These are phyloP conservation scores for Cheilosia soror DNA, from an alignment of 2,888 invertebrate genomes.

Conservation along the genomic window DNA sequence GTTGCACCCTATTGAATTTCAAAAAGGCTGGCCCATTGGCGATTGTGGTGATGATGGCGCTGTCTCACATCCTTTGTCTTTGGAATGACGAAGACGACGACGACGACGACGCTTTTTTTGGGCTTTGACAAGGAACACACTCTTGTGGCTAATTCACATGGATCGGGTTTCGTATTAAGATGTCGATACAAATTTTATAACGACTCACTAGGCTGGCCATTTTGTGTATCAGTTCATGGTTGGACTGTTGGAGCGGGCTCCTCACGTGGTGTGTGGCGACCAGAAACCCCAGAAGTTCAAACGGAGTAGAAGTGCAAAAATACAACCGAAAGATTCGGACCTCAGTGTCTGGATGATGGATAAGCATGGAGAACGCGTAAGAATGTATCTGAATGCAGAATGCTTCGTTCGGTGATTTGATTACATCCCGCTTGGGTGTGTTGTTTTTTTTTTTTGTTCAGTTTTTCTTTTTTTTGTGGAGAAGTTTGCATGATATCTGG, in stretches of 20 bases:
- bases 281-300: slow-evolving; percentile 71
- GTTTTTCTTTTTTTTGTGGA: background rate
- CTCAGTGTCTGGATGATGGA: slow-evolving; percentile 65
- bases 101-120: slow-evolving; percentile 9
- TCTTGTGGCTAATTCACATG: slow-evolving; percentile 64
- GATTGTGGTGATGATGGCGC: slow-evolving; percentile 67
- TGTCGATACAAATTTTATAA: slow-evolving; percentile 72
- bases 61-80: slow-evolving; percentile 59
- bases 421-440: slow-evolving; percentile 38
- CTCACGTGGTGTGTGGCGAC: slow-evolving; percentile 64
- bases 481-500: slow-evolving; percentile 60
- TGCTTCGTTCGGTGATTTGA: slow-evolving; percentile 47
- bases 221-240: slow-evolving; percentile 44
- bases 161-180: slow-evolving; percentile 72
- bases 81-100: background rate
- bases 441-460: background rate
- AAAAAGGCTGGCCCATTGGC: slow-evolving; percentile 52
- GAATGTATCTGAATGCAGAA: slow-evolving; percentile 51
- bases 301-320: slow-evolving; percentile 46
- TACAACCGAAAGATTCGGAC: slow-evolving; percentile 38
- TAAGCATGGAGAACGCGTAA: slow-evolving; percentile 60
- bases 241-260: background rate
- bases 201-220: slow-evolving; percentile 72
- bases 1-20: slow-evolving; percentile 71
- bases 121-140: slow-evolving; percentile 71